Percentiles rank a stretch among this genome's conserved stretches.
phyloP scores from a whole-genome alignment of 2,113 vertebrate species.

The Romanogobio albipinnatus region DNA sequence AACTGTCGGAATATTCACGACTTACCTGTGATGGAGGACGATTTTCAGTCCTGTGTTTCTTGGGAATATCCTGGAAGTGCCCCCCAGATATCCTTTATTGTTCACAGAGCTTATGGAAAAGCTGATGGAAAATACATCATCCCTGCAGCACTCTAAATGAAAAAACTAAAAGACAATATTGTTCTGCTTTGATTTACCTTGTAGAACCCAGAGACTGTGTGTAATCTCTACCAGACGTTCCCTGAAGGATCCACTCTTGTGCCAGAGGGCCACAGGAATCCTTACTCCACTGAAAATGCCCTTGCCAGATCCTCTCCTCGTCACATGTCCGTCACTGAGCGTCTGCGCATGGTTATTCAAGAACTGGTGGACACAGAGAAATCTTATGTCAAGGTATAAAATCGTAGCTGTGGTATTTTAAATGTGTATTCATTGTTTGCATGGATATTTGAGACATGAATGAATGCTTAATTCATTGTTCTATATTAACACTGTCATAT shows the following conservation, averaged over 20 bases:
- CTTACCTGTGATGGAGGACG: no score
- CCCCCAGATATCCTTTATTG: background rate
- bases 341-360: slow-evolving; percentile 90
- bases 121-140: background rate
- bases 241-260: slow-evolving; percentile 63
- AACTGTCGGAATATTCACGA: no score
- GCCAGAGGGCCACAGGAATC: slow-evolving; percentile 68
- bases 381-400: slow-evolving; percentile 91
- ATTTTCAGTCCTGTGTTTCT: no score
- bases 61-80: no score
- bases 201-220: slow-evolving; percentile 81
- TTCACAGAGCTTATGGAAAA: background rate
- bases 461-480: background rate
- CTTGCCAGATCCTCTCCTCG: slow-evolving; percentile 75
- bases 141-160: background rate
- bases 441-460: background rate
- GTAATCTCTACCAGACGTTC: slow-evolving; percentile 75
- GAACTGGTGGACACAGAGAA: slow-evolving; percentile 95
- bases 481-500: background rate
- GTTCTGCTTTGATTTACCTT: slow-evolving; percentile 21
- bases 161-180: background rate
- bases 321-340: slow-evolving; percentile 87
- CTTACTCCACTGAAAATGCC: slow-evolving; percentile 65
- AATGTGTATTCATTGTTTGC: background rate
- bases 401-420: background rate